phyloP scores from a whole-genome alignment of 2,113 vertebrate genomes.

The Geococcyx californianus region DNA sequence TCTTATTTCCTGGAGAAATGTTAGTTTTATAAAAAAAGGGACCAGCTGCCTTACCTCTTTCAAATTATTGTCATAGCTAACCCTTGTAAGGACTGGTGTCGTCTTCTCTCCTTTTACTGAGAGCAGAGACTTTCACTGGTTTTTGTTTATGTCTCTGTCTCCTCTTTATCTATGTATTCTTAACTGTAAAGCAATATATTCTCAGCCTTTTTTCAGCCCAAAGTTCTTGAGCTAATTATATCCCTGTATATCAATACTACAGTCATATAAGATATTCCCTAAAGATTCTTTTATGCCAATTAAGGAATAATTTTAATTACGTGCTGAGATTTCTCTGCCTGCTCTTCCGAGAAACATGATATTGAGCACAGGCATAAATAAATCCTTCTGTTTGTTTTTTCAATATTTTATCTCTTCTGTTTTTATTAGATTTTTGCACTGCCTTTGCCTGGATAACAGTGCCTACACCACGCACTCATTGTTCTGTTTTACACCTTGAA shows the following conservation, averaged over 20 bases:
- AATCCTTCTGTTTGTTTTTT: not conserved
- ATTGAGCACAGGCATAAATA: not conserved
- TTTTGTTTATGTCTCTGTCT: not conserved
- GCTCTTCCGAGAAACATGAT: not conserved
- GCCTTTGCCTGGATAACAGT: not conserved
- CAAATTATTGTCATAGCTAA: not conserved
- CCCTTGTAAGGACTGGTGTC: not conserved
- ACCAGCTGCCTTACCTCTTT: not conserved
- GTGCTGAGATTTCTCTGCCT: not conserved
- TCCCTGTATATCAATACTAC: not conserved
- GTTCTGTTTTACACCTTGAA: not conserved
- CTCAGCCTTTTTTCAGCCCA: not conserved
- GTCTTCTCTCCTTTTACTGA: not conserved
- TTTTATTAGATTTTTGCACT: not conserved
- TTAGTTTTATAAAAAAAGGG: not conserved
- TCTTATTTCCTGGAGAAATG: not conserved
- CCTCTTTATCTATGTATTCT: not conserved
- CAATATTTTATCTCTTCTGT: not conserved
- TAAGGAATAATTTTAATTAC: conserved; percentile 25
- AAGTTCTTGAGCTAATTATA: not conserved
- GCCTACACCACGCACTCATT: not conserved
- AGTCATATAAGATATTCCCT: not conserved
- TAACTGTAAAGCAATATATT: not conserved
- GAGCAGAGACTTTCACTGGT: not conserved
- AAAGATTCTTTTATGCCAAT: not conserved